Conservation (phyloP, 2,888 invertebrate species). For the Anagyrus pseudococci region DNA sequence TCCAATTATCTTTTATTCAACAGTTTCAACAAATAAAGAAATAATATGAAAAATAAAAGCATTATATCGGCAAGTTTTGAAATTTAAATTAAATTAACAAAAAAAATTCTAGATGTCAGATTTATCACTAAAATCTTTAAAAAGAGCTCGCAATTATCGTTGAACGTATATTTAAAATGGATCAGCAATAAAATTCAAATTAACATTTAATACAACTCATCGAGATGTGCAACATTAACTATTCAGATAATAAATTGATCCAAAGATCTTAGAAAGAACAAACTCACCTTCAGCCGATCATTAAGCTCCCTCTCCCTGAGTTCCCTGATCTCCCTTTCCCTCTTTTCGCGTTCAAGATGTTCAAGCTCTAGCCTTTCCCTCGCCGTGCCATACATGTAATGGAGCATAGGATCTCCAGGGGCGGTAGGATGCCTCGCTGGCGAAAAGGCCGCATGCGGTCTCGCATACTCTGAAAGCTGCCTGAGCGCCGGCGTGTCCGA, state of each 20-base stretch:
- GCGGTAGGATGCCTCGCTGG: slow-evolving; percentile 64
- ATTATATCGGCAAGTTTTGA: too few species aligned
- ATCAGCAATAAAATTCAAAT: too few species aligned
- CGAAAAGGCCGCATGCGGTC: slow-evolving; percentile 89
- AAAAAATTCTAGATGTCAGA: too few species aligned
- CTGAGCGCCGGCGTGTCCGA: slow-evolving; percentile 92
- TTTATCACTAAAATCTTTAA: too few species aligned
- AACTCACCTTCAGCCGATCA: slow-evolving; percentile 73
- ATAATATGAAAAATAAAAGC: too few species aligned
- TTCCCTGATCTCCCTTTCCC: slow-evolving; percentile 70
- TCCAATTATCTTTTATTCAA: too few species aligned
- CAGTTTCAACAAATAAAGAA: too few species aligned
- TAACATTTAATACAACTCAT: too few species aligned
- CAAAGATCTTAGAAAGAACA: neutral
- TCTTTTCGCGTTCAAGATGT: slow-evolving; percentile 57
- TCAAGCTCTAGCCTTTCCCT: slow-evolving; percentile 75
- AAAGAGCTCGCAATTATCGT: too few species aligned
- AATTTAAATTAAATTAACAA: too few species aligned
- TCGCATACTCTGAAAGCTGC: slow-evolving; percentile 89
- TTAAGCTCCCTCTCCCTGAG: slow-evolving; percentile 80
- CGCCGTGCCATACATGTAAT: slow-evolving; percentile 84
- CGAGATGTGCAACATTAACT: slow-evolving; percentile 12
- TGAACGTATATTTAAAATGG: too few species aligned
- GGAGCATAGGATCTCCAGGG: slow-evolving; percentile 72
- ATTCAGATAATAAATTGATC: too few species aligned